Evolutionary conservation across 64 coral and sea anemone genomes (phyloP).

Genomic region (Montipora capricornis): DNA sequence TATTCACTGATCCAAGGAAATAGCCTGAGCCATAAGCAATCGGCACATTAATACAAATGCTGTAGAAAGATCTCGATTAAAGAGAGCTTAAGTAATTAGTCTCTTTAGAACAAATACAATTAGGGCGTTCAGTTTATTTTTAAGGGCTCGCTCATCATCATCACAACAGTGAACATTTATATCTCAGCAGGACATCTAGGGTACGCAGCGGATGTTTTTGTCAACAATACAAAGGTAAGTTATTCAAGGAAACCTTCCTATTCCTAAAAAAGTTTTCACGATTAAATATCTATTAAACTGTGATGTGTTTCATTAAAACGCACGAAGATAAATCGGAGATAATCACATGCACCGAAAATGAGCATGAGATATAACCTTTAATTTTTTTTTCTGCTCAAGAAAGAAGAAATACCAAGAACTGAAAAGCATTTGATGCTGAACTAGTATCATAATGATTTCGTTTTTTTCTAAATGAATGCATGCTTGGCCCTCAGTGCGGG

Average conservation of each 20-base stretch:
- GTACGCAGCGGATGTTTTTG: not conserved
- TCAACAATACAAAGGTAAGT: not conserved
- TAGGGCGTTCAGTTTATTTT: too few relatives aligned
- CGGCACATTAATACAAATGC: too few relatives aligned
- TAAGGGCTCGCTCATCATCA: too few relatives aligned
- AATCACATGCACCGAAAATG: too few relatives aligned
- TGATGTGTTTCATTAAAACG: not conserved
- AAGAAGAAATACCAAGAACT: not conserved
- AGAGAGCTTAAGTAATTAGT: too few relatives aligned
- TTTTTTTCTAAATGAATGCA: not conserved
- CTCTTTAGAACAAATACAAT: too few relatives aligned
- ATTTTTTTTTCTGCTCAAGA: too few relatives aligned
- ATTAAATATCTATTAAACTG: not conserved
- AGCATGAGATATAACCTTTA: too few relatives aligned
- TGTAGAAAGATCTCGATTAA: too few relatives aligned
- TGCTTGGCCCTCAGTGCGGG: not conserved
- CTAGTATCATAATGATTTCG: not conserved
- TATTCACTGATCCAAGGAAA: too few relatives aligned
- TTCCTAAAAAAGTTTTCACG: not conserved
- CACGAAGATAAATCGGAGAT: not conserved
- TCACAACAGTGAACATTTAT: too few relatives aligned
- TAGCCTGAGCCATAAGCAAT: too few relatives aligned
- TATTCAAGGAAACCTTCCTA: not conserved
- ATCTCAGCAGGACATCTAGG: not conserved
- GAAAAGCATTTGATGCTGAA: not conserved